Base-by-base conservation (phyloP, 1,140 invertebrate species). In the Drosophila equinoxialis region DNA sequence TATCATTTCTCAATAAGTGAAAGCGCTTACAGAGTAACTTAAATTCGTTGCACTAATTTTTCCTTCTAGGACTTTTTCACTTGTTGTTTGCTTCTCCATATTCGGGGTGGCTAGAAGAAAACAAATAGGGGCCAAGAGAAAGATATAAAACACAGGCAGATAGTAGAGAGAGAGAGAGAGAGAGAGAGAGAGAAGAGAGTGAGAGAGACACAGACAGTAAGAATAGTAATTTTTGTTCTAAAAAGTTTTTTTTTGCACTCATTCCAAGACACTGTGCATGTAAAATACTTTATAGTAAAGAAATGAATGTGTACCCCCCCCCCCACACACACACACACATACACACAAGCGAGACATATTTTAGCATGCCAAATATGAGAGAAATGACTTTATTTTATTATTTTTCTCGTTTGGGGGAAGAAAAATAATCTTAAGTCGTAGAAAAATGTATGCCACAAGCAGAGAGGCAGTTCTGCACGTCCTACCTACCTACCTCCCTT, bases 331-430 rank as follows among this genome's bases (percentile, higher is more conserved):
- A 57, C 51, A 51, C 57, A 51, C 54, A 74, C 71, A 82, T 65
- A 79, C 70, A 79, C 69, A 79, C 79, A 87, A 87, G 79, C 69
- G 69, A 79, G 5, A 30, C 6, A 30, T 1, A 30, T 74, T 83
- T 82, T 83, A 67, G 68, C 59, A 87, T 82, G 79, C 76, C 82
- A 82, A 86, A 87, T 87, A 85, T 85, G 79, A 66, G 68, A 55
- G 82, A 60, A 68, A 78, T 54, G 74, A 79, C 30, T 67, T 86
- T 86, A 75, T 77, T 70, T 55, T 14, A 41, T 20, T 30, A 51
- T 51, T 11, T 51, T 20, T 10, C 3, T 20, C 6, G 42, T n/a
- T n/a, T 14, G 6, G 30, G 41, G 14, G 13, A 13, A 7, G 6
- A 51, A 20, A 54, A 37, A 37, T 37, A 37, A 37, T 37, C 35